Base-by-base conservation (phyloP, 1,140 invertebrate species). In the Phymastichus coffea region DNA sequence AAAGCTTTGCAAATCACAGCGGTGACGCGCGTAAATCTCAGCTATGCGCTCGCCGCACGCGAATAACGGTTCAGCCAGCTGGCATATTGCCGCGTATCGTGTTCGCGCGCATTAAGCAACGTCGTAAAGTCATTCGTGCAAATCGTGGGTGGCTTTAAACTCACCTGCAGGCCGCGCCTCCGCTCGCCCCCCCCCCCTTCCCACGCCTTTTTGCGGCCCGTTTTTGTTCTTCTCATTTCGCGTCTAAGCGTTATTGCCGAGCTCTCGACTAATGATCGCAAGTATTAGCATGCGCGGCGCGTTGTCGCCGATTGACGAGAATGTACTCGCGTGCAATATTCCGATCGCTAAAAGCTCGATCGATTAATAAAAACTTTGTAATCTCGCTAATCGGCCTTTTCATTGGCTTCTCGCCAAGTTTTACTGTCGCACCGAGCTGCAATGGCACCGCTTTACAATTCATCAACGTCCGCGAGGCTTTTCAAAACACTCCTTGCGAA, bases 21-120 rank as follows among this genome's bases (percentile, higher is more conserved):
- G 15, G n/a, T 28, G 46, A 48, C 17, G 35, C 35, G 56, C 33
- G 46, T 57, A 57, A 57, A 57, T 49, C 22, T 43, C 2, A n/a
- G n/a, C n/a, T n/a, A n/a, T n/a, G n/a, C n/a, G n/a, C n/a, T n/a
- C n/a, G n/a, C n/a, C n/a, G n/a, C n/a, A n/a, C n/a, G n/a, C n/a
- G 22, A 20, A 47, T 17, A 19, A 6, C 26, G 25, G 14, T 9
- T 28, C 14, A 3, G 15, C 28, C 12, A 15, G 28, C 47, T n/a
- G n/a, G n/a, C n/a, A n/a, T n/a, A 37, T 23, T 38, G 40, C 17
- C 17, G 28, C 47, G 14, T 40, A 52, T 55, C 41, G 54, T 28
- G 38, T 46, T 37, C 41, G 44, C 44, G 33, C 33, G 14, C 43
- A 47, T 56, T 56, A 47, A 37, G 25, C 43, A 47, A 37, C 19